A percentile compares a stretch with the other conserved stretches of the same genome.
These are phyloP conservation scores for Sphinx pinastri DNA, from an alignment of 2,888 invertebrate species.

Conservation along the genomic window DNA sequence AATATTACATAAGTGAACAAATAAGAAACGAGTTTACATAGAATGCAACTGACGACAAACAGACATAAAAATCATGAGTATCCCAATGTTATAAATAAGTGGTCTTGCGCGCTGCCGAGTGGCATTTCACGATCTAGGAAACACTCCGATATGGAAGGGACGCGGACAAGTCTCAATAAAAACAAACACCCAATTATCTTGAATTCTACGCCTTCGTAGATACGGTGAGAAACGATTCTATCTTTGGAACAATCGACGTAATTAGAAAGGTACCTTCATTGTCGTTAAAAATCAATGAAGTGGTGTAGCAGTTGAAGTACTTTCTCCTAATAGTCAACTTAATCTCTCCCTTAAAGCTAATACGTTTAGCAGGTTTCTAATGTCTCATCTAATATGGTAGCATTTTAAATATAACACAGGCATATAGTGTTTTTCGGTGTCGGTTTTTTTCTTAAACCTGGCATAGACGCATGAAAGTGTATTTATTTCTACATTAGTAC, in stretches of 20 bases:
- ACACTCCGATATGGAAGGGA: constrained; percentile 50
- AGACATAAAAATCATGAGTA: constrained; percentile 36
- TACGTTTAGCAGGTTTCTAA: not conserved
- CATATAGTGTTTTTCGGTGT: not conserved
- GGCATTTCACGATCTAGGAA: constrained; percentile 69
- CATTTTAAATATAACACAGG: not conserved
- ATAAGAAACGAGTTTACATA: too few species aligned
- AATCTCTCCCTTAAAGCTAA: not conserved
- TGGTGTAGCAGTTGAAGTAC: constrained; percentile 24
- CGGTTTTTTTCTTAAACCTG: not conserved
- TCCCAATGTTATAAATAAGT: constrained; percentile 40
- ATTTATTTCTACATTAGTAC: not conserved
- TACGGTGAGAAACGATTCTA: constrained; percentile 33
- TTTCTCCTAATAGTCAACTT: constrained; percentile 19
- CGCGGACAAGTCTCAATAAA: constrained; percentile 50
- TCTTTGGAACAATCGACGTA: constrained; percentile 37
- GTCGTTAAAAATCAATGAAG: constrained; percentile 31
- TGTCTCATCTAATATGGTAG: not conserved
- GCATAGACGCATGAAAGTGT: not conserved
- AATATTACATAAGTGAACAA: not conserved
- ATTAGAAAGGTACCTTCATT: constrained; percentile 37
- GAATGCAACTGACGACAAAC: not conserved
- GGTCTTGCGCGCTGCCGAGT: constrained; percentile 35
- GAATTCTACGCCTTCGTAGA: constrained; percentile 39
- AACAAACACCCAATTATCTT: constrained; percentile 53